Evolutionary conservation across 2,113 vertebrate species (phyloP), one percentile per base, ranked within the genome.

Genomic region (Onychostruthus taczanowskii): DNA sequence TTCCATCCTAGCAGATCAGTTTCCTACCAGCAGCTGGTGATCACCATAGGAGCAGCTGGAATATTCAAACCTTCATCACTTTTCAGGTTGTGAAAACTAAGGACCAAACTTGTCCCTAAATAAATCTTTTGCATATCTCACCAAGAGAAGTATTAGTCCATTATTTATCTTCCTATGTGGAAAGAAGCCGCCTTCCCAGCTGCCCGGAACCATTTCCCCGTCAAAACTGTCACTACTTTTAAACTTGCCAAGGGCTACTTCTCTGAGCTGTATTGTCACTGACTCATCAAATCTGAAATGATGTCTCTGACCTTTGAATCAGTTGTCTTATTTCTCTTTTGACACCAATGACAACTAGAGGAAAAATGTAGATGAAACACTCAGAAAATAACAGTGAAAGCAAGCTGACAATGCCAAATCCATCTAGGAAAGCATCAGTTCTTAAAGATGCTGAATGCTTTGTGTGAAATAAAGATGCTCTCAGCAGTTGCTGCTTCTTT

Each of bases 291-390:
- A 96, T 92, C 43, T 86, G 79, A 96, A 90, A 95, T 80, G 92
- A 93, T 75, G 94, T 81, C 93, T 90, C 85, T 96, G 95, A 97
- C 94, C 96, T 97, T 94, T 92, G 94, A 94, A 93, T 94, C 85
- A 88, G 92, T 95, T 90, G 92, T 90, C 90, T 93, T 91, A 88
- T 83, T 94, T 91, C 72, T 96, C 88, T 96, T 95, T 80, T 92
- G 93, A 96, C 90, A 96, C 72, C 92, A 90, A 75, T 93, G 95
- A 96, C 95, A 96, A 93, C 82, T 74, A 86, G 90, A 92, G 85
- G 73, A 86, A 95, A 85, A 90, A 95, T 17, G 50, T 55, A 90
- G 93, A 94, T 79, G 80, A 88, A 95, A 87, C 53, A 94, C 37
- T 88, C 92, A 92, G 70, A 68, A 87, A 95, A 88, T 58, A 95